Conservation (phyloP, 1,140 invertebrate species). For the Drosophila sproati region DNA sequence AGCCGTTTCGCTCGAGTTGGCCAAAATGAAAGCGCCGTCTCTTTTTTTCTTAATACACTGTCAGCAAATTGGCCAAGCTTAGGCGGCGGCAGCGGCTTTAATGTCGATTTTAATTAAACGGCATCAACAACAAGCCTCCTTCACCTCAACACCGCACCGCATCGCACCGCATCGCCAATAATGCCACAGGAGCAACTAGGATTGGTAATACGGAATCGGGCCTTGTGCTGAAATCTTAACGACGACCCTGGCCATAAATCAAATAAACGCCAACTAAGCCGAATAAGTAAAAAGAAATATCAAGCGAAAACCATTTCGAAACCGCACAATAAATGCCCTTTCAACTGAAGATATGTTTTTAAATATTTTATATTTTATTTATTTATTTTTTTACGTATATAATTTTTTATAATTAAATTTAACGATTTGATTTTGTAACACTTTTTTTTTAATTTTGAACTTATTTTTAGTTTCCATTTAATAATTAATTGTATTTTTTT, state of each 20-base stretch:
- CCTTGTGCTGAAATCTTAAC: slow-evolving; percentile 61
- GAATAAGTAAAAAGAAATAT: slow-evolving; percentile 47
- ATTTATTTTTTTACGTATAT: too few species aligned
- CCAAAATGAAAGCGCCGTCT: slow-evolving; percentile 11
- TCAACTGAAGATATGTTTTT: not conserved
- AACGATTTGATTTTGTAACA: too few species aligned
- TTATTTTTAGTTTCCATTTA: too few species aligned
- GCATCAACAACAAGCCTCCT: slow-evolving; percentile 2
- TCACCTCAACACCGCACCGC: not conserved
- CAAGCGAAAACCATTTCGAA: not conserved
- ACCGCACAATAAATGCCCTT: not conserved
- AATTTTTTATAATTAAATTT: too few species aligned
- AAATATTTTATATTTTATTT: too few species aligned
- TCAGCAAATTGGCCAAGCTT: slow-evolving; percentile 70
- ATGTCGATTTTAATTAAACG: slow-evolving; percentile 76
- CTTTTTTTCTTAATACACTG: slow-evolving; percentile 44
- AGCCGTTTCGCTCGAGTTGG: not conserved
- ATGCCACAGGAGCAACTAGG: slow-evolving; percentile 3
- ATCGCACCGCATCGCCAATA: not conserved
- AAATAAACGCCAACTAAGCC: slow-evolving; percentile 80
- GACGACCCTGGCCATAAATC: slow-evolving; percentile 74
- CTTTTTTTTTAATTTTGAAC: too few species aligned
- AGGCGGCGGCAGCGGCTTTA: slow-evolving; percentile 58
- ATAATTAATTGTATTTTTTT: too few species aligned
- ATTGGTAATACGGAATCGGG: slow-evolving; percentile 26